Percentiles rank a stretch among this genome's conserved stretches.
phyloP scores from a whole-genome alignment of 2,888 invertebrate species.

The Automeris io region DNA sequence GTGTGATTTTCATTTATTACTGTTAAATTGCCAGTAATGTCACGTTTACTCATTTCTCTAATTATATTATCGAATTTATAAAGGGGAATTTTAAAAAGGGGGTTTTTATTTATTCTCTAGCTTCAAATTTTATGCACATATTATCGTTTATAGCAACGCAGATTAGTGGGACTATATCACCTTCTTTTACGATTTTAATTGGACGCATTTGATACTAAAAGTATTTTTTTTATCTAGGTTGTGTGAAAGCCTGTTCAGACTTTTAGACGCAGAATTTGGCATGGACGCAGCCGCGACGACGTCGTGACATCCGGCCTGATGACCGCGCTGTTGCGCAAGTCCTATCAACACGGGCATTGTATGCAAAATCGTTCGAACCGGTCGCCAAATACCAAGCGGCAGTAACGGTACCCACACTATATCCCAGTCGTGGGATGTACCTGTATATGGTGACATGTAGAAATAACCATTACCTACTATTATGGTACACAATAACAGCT shows the following conservation, averaged over 20 bases:
- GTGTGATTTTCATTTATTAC: no score
- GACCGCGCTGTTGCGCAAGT: slow-evolving; percentile 62
- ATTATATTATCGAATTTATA: no score
- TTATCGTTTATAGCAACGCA: no score
- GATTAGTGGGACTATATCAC: no score
- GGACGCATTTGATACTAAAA: no score
- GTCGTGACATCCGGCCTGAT: slow-evolving; percentile 66
- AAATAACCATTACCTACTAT: neutral
- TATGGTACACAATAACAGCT: neutral
- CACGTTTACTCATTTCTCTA: no score
- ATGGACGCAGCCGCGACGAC: slow-evolving; percentile 34
- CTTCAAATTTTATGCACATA: no score
- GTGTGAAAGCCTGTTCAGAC: slow-evolving; percentile 37
- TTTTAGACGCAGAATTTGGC: slow-evolving; percentile 46
- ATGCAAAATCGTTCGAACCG: slow-evolving; percentile 59
- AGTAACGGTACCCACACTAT: slow-evolving; percentile 37
- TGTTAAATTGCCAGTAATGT: no score
- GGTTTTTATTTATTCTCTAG: no score
- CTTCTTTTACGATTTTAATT: no score
- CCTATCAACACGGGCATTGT: slow-evolving; percentile 66
- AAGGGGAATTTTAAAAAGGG: no score
- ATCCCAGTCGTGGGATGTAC: slow-evolving; percentile 12
- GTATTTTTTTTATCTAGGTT: no score
- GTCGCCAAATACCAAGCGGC: slow-evolving; percentile 53
- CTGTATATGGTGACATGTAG: slow-evolving; percentile 3